Evolutionary conservation across 2,888 invertebrate genomes (phyloP).

Genomic region (Phymatocera aterrima): DNA sequence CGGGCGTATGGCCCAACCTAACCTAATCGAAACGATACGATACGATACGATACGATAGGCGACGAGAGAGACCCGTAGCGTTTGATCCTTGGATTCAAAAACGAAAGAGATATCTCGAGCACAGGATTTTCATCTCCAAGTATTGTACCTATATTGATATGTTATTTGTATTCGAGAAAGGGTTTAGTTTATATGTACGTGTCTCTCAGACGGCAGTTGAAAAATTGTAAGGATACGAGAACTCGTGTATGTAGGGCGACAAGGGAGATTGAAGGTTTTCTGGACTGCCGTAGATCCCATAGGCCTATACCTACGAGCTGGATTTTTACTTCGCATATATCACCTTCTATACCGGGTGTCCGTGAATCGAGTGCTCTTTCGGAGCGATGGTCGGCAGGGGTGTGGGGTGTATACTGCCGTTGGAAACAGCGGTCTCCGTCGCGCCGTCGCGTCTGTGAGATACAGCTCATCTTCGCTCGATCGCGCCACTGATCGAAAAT

Average conservation of each 20-base stretch:
- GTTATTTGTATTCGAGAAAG: background rate
- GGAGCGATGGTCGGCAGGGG: no score
- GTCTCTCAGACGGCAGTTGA: background rate
- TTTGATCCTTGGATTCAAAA: background rate
- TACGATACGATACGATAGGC: no score
- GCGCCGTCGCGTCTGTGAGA: background rate
- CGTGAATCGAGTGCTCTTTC: no score
- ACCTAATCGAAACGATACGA: no score
- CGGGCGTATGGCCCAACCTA: no score
- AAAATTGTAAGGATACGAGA: background rate
- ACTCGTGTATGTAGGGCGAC: no score
- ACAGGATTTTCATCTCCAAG: background rate
- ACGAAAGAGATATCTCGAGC: background rate
- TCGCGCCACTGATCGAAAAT: background rate
- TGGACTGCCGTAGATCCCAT: no score
- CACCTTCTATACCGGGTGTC: no score
- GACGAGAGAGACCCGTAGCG: no score
- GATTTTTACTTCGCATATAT: background rate
- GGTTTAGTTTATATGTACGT: no score
- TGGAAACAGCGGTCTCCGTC: background rate
- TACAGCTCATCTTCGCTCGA: background rate
- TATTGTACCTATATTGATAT: background rate
- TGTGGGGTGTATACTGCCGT: no score
- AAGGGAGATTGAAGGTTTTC: background rate
- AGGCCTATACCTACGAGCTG: background rate